Conservation (phyloP, 2,113 vertebrate genomes). For the Siniperca chuatsi region DNA sequence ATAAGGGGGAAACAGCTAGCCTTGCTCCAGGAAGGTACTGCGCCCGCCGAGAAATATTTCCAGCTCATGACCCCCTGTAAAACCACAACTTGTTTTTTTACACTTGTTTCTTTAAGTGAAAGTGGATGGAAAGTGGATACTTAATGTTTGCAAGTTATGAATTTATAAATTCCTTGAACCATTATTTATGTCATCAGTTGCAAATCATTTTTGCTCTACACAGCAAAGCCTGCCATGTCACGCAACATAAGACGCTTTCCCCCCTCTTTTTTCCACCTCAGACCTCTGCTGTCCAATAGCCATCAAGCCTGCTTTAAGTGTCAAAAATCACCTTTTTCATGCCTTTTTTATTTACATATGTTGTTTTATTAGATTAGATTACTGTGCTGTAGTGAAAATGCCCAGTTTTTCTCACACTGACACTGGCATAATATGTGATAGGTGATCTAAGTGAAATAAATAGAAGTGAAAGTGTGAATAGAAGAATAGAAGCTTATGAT, state of each 20-base stretch:
- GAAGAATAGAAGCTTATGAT: background rate
- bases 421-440: background rate
- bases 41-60: background rate
- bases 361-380: background rate
- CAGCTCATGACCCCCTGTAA: no score
- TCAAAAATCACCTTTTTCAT: background rate
- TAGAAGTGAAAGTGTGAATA: background rate
- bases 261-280: background rate
- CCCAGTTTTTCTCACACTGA: background rate
- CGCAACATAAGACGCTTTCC: background rate
- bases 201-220: background rate
- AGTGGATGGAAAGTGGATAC: background rate
- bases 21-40: background rate
- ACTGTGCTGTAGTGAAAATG: background rate
- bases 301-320: background rate
- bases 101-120: background rate
- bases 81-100: background rate
- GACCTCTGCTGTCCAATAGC: no score
- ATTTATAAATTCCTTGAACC: background rate
- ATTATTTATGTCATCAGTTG: background rate
- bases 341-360: background rate
- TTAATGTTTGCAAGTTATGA: background rate
- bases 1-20: background rate
- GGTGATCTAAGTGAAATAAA: background rate
- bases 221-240: background rate